Evolutionary conservation across 2,113 vertebrate species (phyloP).

Genomic region (Oncorhynchus keta): DNA sequence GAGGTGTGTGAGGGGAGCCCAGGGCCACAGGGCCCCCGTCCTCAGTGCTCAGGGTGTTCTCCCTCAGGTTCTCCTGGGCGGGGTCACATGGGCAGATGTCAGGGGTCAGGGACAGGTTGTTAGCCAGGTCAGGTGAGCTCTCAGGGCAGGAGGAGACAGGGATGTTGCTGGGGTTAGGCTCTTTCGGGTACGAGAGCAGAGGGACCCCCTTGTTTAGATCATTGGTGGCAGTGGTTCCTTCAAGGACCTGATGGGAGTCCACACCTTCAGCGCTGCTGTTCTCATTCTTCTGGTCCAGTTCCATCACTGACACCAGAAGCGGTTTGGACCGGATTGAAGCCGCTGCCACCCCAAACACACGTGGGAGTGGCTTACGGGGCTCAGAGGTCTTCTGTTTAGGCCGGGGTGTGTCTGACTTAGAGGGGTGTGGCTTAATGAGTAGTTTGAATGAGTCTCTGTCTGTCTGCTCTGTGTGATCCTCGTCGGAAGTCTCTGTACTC

Average conservation of each 20-base stretch:
- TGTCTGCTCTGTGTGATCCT: slow-evolving; percentile 33
- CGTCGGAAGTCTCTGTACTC: slow-evolving; percentile 23
- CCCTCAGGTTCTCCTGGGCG: slow-evolving; percentile 76
- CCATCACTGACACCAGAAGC: slow-evolving; percentile 42
- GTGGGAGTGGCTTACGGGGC: slow-evolving; percentile 29
- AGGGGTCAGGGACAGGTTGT: slow-evolving; percentile 67
- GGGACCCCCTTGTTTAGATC: slow-evolving; percentile 79
- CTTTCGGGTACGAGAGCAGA: slow-evolving; percentile 71
- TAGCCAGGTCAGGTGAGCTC: slow-evolving; percentile 63
- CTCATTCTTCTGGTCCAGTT: slow-evolving; percentile 67
- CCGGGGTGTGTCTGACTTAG: slow-evolving; percentile 46
- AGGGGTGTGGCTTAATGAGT: slow-evolving; percentile 60
- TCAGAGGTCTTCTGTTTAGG: slow-evolving; percentile 51
- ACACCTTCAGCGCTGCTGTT: slow-evolving; percentile 52
- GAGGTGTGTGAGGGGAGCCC: slow-evolving; percentile 67
- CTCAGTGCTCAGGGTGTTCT: slow-evolving; percentile 69
- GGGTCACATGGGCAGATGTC: slow-evolving; percentile 66
- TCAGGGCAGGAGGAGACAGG: slow-evolving; percentile 70
- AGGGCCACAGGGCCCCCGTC: slow-evolving; percentile 62
- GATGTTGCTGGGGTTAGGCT: slow-evolving; percentile 74
- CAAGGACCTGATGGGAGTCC: slow-evolving; percentile 39
- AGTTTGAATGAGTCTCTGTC: slow-evolving; percentile 65
- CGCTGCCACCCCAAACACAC: slow-evolving; percentile 39
- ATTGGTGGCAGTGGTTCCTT: slow-evolving; percentile 69
- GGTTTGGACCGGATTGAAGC: slow-evolving; percentile 23